Evolutionary conservation across 1,140 invertebrate species (phyloP), one percentile per base, ranked within the genome.

Genomic region (Dendrolimus kikuchii): DNA sequence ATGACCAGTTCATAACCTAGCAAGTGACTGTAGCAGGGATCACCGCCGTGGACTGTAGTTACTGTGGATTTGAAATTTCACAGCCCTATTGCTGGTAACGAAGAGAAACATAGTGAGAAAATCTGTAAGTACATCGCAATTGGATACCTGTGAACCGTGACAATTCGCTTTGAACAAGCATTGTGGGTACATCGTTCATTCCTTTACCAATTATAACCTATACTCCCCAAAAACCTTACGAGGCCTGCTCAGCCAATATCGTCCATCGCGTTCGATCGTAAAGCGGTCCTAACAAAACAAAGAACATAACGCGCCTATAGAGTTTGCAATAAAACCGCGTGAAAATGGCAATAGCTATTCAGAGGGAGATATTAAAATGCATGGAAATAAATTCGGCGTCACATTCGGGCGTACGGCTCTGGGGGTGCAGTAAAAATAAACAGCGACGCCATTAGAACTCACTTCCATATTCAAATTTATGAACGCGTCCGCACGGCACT

Each of bases 381-480:
- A 86, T 86, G 83, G 81, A 82, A 86, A 86, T 86, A 86, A 84
- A 86, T 86, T 84, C 79, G 78, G 78, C 81, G 80, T 83, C 78
- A 79, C 82, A 86, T 84, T 86, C 79, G 79, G 73, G 72, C 77
- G 75, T 81, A 68, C 73, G 66, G 73, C 74, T 82, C 73, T 67
- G 80, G 81, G 81, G 81, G 81, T 86, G 83, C 81, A 86, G 83
- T 86, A 81, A 86, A 86, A 86, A 86, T 86, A 86, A 84, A 86
- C 83, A 86, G 75, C 71, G 76, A 75, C 81, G 78, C 83, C 80
- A 86, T 86, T 86, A 86, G 81, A 86, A 84, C 81, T 86, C 83
- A 86, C 81, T 84, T 86, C 81, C 75, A 86, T 84, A 86, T 84
- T 86, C 83, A 84, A 86, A 86, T 86, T 83, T 84, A 86, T 81